Percentiles rank a stretch among this genome's conserved stretches.
phyloP scores from a whole-genome alignment of 2,797 vertebrate species.

The Eospalax fontanierii region DNA sequence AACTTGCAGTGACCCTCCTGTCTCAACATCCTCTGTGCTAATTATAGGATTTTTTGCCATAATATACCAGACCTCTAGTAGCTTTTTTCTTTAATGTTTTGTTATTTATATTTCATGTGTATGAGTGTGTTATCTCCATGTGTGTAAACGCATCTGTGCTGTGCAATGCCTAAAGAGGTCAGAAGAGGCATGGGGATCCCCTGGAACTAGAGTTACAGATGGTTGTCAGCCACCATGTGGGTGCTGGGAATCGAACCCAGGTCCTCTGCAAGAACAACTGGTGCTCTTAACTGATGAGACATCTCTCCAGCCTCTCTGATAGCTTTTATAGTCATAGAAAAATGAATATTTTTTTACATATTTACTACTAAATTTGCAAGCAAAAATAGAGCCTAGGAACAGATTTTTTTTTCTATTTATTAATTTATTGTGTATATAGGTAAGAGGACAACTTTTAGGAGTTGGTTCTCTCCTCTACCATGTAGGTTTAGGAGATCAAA shows the following conservation, averaged over 20 bases:
- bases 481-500: background rate
- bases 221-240: too few species aligned
- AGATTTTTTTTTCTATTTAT: background rate
- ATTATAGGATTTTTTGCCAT: background rate
- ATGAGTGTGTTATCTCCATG: too few species aligned
- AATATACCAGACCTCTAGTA: background rate
- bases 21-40: background rate
- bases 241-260: too few species aligned
- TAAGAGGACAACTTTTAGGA: background rate
- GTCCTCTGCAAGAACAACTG: too few species aligned
- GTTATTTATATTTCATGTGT: too few species aligned
- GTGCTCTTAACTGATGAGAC: too few species aligned
- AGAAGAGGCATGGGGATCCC: too few species aligned
- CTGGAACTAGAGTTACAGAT: too few species aligned
- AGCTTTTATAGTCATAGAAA: conserved; percentile 37
- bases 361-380: conserved; percentile 54
- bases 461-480: background rate
- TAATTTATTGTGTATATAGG: background rate
- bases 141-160: too few species aligned
- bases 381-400: conserved; percentile 18
- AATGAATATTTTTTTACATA: conserved; percentile 44
- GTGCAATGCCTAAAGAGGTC: too few species aligned
- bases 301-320: too few species aligned
- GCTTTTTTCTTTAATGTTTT: too few species aligned
- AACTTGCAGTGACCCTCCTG: background rate